Base-by-base conservation (phyloP, 1,140 invertebrate species). In the Drosophila quadrilineata region DNA sequence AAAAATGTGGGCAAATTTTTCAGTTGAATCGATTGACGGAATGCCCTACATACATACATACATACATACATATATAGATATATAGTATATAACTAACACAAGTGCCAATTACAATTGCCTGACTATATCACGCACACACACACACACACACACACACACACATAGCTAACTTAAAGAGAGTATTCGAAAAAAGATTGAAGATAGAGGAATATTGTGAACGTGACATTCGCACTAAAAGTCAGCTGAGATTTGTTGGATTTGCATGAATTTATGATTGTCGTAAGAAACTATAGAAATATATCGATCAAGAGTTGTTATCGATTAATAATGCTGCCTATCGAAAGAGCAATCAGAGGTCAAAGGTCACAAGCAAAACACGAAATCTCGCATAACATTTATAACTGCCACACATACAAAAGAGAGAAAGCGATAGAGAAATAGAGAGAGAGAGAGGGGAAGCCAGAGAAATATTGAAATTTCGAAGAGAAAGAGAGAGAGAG, bases 41-140 rank as follows among this genome's bases (percentile, higher is more conserved):
- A 41, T 38, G 12, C 64, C 28, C 17, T 45, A 31, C 36, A 56
- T 38, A 62, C 24, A 21, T 17, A 54, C 8, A 10, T 36, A 24
- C 17, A 53, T n/a, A n/a, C n/a, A n/a, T 43, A 24, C 48, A 54
- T 43, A 67, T 49, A 33, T 28, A 57, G 19, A 19, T 57, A 46
- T 38, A 58, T n/a, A n/a, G n/a, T n/a, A 26, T 64, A 59, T 40
- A 65, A 71, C 69, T 75, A 82, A 77, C 62, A 68, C 59, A 82
- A 59, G 76, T 82, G 76, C 76, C 77, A 82, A 82, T 82, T 72
- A 82, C 49, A 68, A 79, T 82, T 79, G 76, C 75, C 76, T 80
- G 72, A 82, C 40, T 49, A 52, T 48, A 31, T 33, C 19, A 22
- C 33, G 40, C 6, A 49, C 33, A 31, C 58, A 38, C 40, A 22